Conservation (phyloP, 2,797 vertebrate genomes). For the Malacoraja senta region DNA sequence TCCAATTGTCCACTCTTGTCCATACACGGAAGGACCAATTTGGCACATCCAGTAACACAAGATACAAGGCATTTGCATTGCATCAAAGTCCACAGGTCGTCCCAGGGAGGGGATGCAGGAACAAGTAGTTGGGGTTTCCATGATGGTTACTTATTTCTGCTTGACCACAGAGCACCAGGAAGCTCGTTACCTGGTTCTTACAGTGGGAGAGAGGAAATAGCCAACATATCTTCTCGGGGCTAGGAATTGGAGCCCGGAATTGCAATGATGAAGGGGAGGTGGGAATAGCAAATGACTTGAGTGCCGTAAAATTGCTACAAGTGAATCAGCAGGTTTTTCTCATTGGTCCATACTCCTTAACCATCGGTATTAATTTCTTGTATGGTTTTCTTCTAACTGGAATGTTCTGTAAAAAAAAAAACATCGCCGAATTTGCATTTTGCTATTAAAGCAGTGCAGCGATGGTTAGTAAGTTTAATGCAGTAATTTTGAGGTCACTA, state of each 20-base stretch:
- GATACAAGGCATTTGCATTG: not conserved
- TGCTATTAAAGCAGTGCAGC: not conserved
- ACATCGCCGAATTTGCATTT: not conserved
- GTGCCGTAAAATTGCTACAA: not conserved
- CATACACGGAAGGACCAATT: not conserved
- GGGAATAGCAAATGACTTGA: not conserved
- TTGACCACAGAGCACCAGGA: not conserved
- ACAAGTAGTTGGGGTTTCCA: no score
- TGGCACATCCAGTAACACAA: not conserved
- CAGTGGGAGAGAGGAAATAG: not conserved
- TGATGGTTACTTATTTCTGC: not conserved
- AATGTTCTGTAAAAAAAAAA: constrained; percentile 10
- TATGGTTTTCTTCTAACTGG: constrained; percentile 26
- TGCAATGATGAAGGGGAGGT: not conserved
- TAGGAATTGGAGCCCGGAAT: not conserved
- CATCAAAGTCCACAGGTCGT: not conserved
- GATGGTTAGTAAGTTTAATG: not conserved
- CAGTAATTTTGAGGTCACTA: not conserved
- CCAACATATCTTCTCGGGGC: no score
- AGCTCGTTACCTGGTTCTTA: no score
- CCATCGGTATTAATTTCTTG: not conserved
- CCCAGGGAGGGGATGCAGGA: not conserved
- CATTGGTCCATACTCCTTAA: not conserved
- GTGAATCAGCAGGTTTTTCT: not conserved
- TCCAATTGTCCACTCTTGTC: not conserved